phyloP scores from a whole-genome alignment of 1,140 invertebrate genomes.

The Spodoptera litura region DNA sequence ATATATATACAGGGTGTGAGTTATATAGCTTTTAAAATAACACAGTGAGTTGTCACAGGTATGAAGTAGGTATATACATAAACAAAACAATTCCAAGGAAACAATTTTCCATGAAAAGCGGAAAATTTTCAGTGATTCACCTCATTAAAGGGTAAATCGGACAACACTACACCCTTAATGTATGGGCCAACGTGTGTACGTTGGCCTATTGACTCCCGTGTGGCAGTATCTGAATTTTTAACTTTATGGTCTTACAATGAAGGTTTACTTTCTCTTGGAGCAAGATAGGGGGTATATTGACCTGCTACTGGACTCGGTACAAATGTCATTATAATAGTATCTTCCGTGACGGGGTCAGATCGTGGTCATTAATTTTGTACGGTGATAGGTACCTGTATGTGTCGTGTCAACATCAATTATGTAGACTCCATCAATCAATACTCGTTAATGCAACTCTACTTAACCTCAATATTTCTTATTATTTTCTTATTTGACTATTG shows the following conservation, averaged over 20 bases:
- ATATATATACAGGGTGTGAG: too few species aligned
- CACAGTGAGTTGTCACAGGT: too few species aligned
- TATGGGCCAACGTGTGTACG: too few species aligned
- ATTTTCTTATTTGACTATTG: not conserved
- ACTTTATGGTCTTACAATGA: too few species aligned
- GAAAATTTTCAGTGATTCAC: slow-evolving; percentile 22
- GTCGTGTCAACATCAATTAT: slow-evolving; percentile 3
- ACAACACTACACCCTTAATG: too few species aligned
- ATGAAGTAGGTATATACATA: too few species aligned
- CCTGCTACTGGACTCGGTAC: not conserved
- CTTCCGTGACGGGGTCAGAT: slow-evolving; percentile 6
- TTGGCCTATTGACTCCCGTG: too few species aligned
- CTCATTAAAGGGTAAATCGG: not conserved
- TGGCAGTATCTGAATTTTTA: too few species aligned
- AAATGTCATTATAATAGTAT: slow-evolving; percentile 19
- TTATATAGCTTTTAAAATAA: too few species aligned
- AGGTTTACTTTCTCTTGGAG: too few species aligned
- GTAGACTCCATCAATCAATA: slow-evolving; percentile 17
- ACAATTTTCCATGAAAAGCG: not conserved
- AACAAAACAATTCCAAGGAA: too few species aligned
- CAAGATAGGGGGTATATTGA: too few species aligned
- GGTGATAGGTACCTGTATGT: not conserved
- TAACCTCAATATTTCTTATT: not conserved
- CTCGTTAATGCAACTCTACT: slow-evolving; percentile 31
- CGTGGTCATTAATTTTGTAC: slow-evolving; percentile 5